These are phyloP conservation scores for Eremophila alpestris DNA, from an alignment of 2,797 vertebrate species.

Conservation along the genomic window DNA sequence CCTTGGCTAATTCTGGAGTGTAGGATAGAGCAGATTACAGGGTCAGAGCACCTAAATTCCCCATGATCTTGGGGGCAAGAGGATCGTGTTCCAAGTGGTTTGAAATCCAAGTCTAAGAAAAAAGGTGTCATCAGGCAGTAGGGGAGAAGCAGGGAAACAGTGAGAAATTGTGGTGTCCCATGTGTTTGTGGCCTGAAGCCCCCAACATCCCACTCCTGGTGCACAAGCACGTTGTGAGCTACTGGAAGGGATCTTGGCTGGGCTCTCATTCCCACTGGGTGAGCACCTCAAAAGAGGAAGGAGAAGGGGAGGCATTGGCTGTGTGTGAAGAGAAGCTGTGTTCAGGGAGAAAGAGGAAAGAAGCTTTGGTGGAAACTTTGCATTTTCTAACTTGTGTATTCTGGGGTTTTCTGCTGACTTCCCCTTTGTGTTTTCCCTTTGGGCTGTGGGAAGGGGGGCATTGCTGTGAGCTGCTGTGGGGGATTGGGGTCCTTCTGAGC, in stretches of 20 bases:
- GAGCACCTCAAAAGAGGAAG: not conserved
- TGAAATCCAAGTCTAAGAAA: not conserved
- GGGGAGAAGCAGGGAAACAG: not conserved
- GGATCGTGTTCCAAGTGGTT: not conserved
- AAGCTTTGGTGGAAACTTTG: slow-evolving; percentile 29
- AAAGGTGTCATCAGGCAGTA: not conserved
- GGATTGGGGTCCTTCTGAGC: not conserved
- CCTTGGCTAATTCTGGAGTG: not conserved
- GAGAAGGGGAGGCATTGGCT: not conserved
- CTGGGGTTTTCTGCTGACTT: slow-evolving; percentile 28
- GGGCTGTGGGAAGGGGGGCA: not conserved
- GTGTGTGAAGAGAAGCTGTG: not conserved
- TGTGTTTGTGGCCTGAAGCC: not conserved
- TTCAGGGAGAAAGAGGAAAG: not conserved
- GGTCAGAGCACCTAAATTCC: not conserved
- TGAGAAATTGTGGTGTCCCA: not conserved
- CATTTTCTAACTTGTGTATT: not conserved
- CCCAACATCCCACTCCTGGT: not conserved
- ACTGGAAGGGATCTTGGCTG: not conserved
- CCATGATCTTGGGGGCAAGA: not conserved
- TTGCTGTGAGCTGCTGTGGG: not conserved
- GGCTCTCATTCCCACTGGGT: accelerated
- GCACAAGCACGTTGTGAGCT: accelerated
- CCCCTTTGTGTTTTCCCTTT: slow-evolving; percentile 5
- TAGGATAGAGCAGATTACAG: not conserved